These are phyloP conservation scores for Tinamus guttatus DNA, from an alignment of 2,113 vertebrate species.

Conservation along the genomic window DNA sequence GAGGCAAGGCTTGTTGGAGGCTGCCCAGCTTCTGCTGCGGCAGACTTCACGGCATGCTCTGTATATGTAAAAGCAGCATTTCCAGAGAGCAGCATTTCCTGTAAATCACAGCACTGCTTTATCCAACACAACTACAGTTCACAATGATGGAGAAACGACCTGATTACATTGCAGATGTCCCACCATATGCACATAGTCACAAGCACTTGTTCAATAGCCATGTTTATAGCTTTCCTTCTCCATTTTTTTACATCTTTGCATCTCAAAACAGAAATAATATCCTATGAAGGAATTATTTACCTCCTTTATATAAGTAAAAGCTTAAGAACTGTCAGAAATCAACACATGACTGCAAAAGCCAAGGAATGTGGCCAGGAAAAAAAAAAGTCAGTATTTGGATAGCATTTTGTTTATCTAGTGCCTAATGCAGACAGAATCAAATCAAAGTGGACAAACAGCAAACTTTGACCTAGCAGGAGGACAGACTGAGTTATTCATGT, in stretches of 20 bases:
- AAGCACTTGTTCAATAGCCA: background rate
- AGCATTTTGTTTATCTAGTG: background rate
- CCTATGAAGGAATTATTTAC: background rate
- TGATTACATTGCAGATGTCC: background rate
- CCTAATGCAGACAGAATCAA: background rate
- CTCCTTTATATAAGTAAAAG: background rate
- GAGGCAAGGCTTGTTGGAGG: constrained; percentile 20
- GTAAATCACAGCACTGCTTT: background rate
- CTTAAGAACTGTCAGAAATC: background rate
- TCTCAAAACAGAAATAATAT: background rate
- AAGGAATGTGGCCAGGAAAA: background rate
- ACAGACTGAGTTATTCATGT: background rate
- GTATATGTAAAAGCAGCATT: background rate
- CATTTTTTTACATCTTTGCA: background rate
- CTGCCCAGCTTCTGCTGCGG: background rate
- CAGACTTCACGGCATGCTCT: background rate
- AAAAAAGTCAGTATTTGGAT: background rate
- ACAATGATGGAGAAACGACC: background rate
- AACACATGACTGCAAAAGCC: background rate
- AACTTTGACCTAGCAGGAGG: background rate
- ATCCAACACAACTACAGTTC: rapidly evolving
- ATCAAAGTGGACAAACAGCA: background rate
- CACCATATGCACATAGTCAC: rapidly evolving
- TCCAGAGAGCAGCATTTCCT: background rate
- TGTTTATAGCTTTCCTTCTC: background rate